Evolutionary conservation across 2,888 invertebrate species (phyloP).

Genomic region (Drosophila birchii): DNA sequence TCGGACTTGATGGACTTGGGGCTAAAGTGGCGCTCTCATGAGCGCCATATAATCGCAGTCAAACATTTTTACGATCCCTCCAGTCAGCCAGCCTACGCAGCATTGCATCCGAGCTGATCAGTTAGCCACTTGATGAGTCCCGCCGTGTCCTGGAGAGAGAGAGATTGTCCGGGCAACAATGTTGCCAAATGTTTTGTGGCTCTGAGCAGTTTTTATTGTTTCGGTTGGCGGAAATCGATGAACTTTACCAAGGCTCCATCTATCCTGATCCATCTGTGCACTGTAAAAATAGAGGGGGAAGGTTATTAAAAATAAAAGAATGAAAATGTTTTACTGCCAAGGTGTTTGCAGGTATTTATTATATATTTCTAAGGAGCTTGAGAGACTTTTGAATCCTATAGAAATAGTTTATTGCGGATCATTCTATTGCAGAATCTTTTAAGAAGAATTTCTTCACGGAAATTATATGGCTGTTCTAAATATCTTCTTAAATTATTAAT

Average conservation of each 20-base stretch:
- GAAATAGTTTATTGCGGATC: background rate
- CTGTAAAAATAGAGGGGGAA: background rate
- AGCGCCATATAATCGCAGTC: constrained; percentile 82
- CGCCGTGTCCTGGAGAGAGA: constrained; percentile 24
- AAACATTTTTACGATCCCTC: constrained; percentile 79
- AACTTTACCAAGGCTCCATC: constrained; percentile 68
- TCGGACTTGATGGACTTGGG: constrained; percentile 43
- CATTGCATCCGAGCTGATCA: constrained; percentile 38
- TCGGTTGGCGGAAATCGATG: constrained; percentile 78
- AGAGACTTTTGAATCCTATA: background rate
- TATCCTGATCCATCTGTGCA: background rate
- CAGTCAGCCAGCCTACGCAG: constrained; percentile 23
- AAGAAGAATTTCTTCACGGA: too few relatives aligned
- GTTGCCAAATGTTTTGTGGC: constrained; percentile 60
- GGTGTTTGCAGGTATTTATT: background rate
- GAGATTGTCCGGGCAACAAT: constrained; percentile 63
- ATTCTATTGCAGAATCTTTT: too few relatives aligned
- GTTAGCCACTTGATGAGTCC: constrained; percentile 48
- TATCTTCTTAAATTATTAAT: too few relatives aligned
- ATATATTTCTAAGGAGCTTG: background rate
- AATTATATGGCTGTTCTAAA: too few relatives aligned
- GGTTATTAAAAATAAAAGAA: background rate
- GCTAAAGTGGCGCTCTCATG: constrained; percentile 79
- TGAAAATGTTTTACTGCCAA: background rate
- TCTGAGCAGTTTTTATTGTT: constrained; percentile 73